phyloP scores from a whole-genome alignment of 2,113 vertebrate species.

The Ancistrus triradiatus region DNA sequence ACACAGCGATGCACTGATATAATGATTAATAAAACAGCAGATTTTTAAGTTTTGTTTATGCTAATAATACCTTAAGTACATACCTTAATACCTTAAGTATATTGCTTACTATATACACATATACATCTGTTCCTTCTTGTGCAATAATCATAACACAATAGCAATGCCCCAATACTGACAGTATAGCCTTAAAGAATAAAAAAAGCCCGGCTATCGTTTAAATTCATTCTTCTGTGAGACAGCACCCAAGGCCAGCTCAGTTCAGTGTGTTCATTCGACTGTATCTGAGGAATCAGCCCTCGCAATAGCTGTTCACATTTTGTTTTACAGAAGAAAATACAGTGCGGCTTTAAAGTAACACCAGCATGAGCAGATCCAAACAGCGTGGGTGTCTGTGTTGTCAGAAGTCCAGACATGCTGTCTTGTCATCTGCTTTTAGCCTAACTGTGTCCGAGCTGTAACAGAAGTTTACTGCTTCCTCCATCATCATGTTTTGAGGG shows the following conservation, averaged over 20 bases:
- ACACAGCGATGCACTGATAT: too few species aligned
- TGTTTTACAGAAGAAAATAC: conserved; percentile 2
- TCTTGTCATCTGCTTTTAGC: not conserved
- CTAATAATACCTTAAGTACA: too few species aligned
- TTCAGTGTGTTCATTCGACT: not conserved
- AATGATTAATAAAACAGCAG: not conserved
- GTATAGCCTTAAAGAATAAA: not conserved
- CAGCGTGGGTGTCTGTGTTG: not conserved
- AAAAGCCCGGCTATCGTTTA: too few species aligned
- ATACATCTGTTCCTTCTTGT: conserved; percentile 5
- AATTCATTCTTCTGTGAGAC: not conserved
- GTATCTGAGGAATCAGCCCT: not conserved
- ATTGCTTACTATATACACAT: not conserved
- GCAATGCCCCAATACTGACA: not conserved
- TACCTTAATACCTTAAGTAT: not conserved
- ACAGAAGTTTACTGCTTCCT: not conserved
- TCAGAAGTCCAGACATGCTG: not conserved
- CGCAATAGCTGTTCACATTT: not conserved
- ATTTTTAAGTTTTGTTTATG: conserved; percentile 8
- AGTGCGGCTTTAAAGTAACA: not conserved
- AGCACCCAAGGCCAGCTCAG: too few species aligned
- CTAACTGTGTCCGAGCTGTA: not conserved
- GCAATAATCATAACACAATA: conserved; percentile 2
- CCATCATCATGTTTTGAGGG: too few species aligned
- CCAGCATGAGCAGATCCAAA: not conserved